phyloP scores from a whole-genome alignment of 2,888 invertebrate species.

The Cheilosia urbana region DNA sequence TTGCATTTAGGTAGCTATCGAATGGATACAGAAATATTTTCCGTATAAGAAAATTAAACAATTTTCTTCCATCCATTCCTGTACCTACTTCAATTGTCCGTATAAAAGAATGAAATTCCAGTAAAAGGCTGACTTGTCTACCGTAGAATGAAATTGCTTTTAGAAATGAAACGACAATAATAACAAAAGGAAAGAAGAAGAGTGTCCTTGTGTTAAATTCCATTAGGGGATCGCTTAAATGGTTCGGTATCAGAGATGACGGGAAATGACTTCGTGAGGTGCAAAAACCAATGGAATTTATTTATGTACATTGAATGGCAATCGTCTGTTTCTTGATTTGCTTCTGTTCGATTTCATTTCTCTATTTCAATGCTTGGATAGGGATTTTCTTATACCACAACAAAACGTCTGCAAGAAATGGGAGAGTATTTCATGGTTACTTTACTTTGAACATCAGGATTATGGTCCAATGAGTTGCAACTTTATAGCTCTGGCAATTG shows the following conservation, averaged over 20 bases:
- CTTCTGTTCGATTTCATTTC: conserved; percentile 17
- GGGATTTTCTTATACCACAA: not conserved
- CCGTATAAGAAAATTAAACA: conserved; percentile 37
- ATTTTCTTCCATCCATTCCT: conserved; percentile 34
- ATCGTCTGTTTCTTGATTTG: conserved; percentile 32
- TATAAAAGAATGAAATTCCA: conserved; percentile 27
- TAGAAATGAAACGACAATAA: conserved; percentile 47
- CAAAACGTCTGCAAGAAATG: not conserved
- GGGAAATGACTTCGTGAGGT: conserved; percentile 41
- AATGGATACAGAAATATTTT: conserved; percentile 26
- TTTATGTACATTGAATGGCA: conserved; percentile 24
- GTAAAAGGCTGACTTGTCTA: conserved; percentile 11
- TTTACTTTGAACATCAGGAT: conserved; percentile 2
- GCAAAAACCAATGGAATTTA: conserved; percentile 36
- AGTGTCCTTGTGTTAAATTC: conserved; percentile 40
- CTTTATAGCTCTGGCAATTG: not conserved
- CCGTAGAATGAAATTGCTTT: conserved; percentile 16
- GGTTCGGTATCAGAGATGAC: conserved; percentile 45
- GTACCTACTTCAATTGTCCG: conserved; percentile 24
- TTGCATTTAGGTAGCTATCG: conserved; percentile 13
- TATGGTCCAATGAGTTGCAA: not conserved
- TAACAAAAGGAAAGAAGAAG: conserved; percentile 23
- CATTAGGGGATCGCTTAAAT: conserved; percentile 31
- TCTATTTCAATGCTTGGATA: not conserved
- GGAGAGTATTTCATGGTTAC: conserved; percentile 13